phyloP scores from a whole-genome alignment of 2,888 invertebrate species.

The Papilio gigon region DNA sequence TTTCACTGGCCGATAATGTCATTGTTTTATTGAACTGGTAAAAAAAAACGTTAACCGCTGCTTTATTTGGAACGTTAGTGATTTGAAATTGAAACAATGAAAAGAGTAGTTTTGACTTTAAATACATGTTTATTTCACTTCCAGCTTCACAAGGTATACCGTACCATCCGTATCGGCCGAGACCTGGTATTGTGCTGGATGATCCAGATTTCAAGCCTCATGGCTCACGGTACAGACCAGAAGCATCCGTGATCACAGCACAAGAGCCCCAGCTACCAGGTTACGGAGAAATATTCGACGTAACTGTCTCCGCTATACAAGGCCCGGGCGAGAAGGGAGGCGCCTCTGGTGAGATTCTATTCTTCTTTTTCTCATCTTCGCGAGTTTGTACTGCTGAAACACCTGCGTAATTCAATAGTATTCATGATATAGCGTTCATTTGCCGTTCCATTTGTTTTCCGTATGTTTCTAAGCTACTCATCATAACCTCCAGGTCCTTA shows the following conservation, averaged over 20 bases:
- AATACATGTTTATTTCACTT: slow-evolving; percentile 38
- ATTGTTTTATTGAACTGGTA: too few relatives aligned
- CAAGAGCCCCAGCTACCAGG: slow-evolving; percentile 65
- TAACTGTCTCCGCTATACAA: slow-evolving; percentile 93
- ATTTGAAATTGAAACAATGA: too few relatives aligned
- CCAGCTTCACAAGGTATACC: slow-evolving; percentile 73
- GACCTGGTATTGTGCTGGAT: slow-evolving; percentile 93
- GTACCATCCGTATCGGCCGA: slow-evolving; percentile 86
- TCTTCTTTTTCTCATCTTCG: too few relatives aligned
- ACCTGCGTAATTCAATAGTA: too few relatives aligned
- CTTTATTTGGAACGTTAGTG: too few relatives aligned
- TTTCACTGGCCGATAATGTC: too few relatives aligned
- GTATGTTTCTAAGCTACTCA: too few relatives aligned
- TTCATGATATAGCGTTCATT: not conserved
- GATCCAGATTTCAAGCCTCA: slow-evolving; percentile 91
- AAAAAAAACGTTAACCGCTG: too few relatives aligned
- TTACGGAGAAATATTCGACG: slow-evolving; percentile 92
- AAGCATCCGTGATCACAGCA: slow-evolving; percentile 77
- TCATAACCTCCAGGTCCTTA: too few relatives aligned
- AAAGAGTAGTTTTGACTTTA: too few relatives aligned
- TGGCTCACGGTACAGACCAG: slow-evolving; percentile 69
- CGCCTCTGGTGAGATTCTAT: slow-evolving; percentile 64
- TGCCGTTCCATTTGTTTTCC: not conserved
- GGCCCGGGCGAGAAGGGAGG: slow-evolving; percentile 86
- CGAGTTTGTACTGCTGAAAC: too few relatives aligned